phyloP scores from a whole-genome alignment of 2,113 vertebrate species.

The Odocoileus hemionus region DNA sequence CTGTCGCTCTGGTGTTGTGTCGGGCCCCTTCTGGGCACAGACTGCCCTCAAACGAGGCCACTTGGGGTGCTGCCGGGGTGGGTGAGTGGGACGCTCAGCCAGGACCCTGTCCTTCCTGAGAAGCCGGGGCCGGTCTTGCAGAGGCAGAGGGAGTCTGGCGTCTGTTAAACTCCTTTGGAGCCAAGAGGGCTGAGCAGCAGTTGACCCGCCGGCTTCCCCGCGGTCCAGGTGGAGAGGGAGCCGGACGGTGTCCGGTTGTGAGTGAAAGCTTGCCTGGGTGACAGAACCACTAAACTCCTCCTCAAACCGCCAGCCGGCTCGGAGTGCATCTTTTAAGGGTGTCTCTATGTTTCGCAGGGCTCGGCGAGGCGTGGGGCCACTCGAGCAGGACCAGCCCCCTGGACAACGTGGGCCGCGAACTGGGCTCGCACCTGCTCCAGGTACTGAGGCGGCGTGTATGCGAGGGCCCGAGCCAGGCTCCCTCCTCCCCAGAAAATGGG shows the following conservation, averaged over 20 bases:
- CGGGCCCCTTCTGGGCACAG: not conserved
- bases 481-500: not conserved
- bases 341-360: conserved; percentile 83
- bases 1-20: not conserved
- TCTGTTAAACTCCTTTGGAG: not conserved
- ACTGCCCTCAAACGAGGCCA: not conserved
- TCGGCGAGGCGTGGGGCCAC: conserved; percentile 97
- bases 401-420: conserved; percentile 93
- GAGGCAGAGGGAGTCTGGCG: not conserved
- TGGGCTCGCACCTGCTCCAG: conserved; percentile 97
- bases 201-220: fast-evolving
- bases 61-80: not conserved
- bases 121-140: fast-evolving
- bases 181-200: not conserved
- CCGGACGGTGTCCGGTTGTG: fast-evolving
- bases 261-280: not conserved
- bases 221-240: not conserved
- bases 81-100: not conserved
- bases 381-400: conserved; percentile 88
- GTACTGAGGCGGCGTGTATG: conserved; percentile 69
- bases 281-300: not conserved
- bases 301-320: not conserved
- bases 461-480: not conserved
- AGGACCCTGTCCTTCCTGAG: not conserved
- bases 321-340: not conserved